Base-by-base conservation (phyloP, 2,888 invertebrate species). In the Sarcophaga caerulescens region DNA sequence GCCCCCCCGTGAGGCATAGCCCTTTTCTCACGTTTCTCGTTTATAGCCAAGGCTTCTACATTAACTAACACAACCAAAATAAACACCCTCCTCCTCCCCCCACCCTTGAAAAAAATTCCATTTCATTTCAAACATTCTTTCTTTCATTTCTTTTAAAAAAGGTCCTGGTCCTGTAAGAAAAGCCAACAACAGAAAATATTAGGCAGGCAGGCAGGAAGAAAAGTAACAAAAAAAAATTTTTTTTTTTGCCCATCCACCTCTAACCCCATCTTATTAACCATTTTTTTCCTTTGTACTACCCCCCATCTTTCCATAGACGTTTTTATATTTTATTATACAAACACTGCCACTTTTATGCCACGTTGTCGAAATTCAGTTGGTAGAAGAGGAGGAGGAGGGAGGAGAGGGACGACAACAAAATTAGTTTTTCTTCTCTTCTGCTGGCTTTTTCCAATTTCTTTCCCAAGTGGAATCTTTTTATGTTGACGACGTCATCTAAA, bases 21-120 rank as follows among this genome's bases (percentile, higher is more conserved):
- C 44, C 25, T 73, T 83, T 70, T 75, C 74, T 74, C 78, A 84
- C 83, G 74, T 79, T 84, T 74, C 78, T 79, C 63, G 62, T 68
- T 78, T 69, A 47, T 68, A n/a, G 23, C 5, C 0, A 44, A 79
- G 35, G 35, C 35, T 35, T 35, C 35, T 35, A 17, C 25, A 23
- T 63, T 45, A 6, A 47, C 47, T 35, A 35, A 35, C 35, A 35
- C 35, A 35, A 10, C 2, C 35, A 35, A 10, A 35, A 35, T 35
- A 35, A 35, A 35, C 2, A 35, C 1, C 8, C 8, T 35, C 8
- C 5, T 35, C 35, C 35, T 35, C 35, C 35, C 1, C 35, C 35
- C 1, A 8, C 8, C 35, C 8, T 35, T 35, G 8, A 10, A 35
- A 35, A 35, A 52, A 52, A 52, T 52, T n/a, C 14, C 23, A 70